Percentiles rank a stretch among this genome's conserved stretches.
phyloP scores from a whole-genome alignment of 2,113 vertebrate species.

The Oryzias javanicus region DNA sequence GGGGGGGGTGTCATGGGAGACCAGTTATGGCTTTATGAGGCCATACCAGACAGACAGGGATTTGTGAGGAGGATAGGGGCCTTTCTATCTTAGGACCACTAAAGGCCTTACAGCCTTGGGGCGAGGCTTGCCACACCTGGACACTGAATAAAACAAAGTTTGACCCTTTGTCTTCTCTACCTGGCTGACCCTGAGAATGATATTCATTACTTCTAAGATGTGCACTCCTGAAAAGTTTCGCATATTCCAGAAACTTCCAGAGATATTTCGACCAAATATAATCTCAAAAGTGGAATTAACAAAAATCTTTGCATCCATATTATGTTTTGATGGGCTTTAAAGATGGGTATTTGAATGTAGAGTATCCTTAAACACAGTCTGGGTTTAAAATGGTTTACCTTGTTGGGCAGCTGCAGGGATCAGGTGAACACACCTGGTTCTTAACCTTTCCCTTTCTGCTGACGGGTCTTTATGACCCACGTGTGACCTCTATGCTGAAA shows the following conservation, averaged over 20 bases:
- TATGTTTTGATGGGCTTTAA: background rate
- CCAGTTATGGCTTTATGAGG: conserved; percentile 58
- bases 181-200: background rate
- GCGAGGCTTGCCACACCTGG: conserved; percentile 47
- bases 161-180: conserved; percentile 39
- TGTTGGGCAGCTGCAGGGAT: conserved; percentile 36
- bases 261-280: too few relatives aligned
- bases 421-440: conserved; percentile 30
- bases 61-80: conserved; percentile 24
- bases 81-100: too few relatives aligned
- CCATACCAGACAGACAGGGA: conserved; percentile 40
- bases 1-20: conserved; percentile 43
- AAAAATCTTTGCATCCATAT: too few relatives aligned
- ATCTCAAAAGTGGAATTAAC: too few relatives aligned
- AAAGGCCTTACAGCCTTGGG: conserved; percentile 36
- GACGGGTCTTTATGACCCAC: conserved; percentile 38
- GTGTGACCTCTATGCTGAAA: conserved; percentile 29
- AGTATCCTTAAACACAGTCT: conserved; percentile 11
- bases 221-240: too few relatives aligned
- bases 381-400: conserved; percentile 35
- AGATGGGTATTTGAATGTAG: conserved; percentile 9
- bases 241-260: too few relatives aligned
- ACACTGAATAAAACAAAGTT: conserved; percentile 4
- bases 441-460: conserved; percentile 35
- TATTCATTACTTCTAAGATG: background rate